Evolutionary conservation across 2,888 invertebrate genomes (phyloP), one percentile per base, ranked within the genome.

Genomic region (Tipula helvola): DNA sequence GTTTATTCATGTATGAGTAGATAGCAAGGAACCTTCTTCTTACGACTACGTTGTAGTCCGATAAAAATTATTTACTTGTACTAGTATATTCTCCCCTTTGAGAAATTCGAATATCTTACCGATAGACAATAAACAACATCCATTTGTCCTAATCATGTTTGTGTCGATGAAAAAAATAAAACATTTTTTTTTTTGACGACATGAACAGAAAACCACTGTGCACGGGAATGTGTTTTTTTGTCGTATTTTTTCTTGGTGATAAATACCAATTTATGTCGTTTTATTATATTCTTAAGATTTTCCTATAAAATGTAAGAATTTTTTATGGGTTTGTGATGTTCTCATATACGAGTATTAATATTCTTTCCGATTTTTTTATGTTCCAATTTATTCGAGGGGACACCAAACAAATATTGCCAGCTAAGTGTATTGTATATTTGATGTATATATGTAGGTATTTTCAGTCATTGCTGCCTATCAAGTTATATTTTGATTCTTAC

Each of bases 111-210:
- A 71, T 71, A 71, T 71, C 71, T 71, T 71, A 71, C 71, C 71
- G 71, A 71, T 71, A 71, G 71, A 71, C 28, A 71, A 71, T 71
- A 71, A 71, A 71, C 71, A 71, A 71, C 71, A 71, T 71, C 71
- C 71, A 71, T 71, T 71, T 71, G 71, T 71, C 71, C 71, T 71
- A 71, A 71, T 71, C 71, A 71, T 71, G 71, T 71, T 71, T 71
- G 71, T 28, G 71, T 28, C 71, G 71, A 71, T 28, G 71, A n/a
- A 71, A 28, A 71, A 16, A 52, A 71, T 10, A 71, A 71, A 10
- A 71, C 10, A 1, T n/a, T n/a, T n/a, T 52, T n/a, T n/a, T 52
- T 52, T 52, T 52, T 71, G 71, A 71, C 71, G 71, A 28, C 71
- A 71, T 71, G 71, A 28, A 71, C 28, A 1, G 28, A 71, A 71